Evolutionary conservation across 2,113 vertebrate species (phyloP).

Genomic region (Callipepla squamata): DNA sequence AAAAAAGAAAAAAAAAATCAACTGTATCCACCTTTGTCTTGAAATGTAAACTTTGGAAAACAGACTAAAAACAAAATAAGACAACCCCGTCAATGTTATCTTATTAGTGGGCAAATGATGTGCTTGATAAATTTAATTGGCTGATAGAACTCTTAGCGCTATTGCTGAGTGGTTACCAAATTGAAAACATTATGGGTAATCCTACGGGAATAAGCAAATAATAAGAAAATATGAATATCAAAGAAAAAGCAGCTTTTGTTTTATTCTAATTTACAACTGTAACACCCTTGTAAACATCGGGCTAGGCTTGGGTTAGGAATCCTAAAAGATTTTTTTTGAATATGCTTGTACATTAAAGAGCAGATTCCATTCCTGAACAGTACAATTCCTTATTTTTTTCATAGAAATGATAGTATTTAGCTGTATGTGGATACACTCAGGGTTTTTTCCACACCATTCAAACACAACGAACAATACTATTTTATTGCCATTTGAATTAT

Average conservation of each 20-base stretch:
- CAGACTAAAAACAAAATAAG: conserved; percentile 32
- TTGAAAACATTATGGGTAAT: conserved; percentile 75
- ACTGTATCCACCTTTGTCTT: neutral
- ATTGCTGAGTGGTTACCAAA: conserved; percentile 77
- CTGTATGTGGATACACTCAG: conserved; percentile 43
- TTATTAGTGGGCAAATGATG: conserved; percentile 73
- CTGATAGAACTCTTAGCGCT: conserved; percentile 72
- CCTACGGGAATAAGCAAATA: conserved; percentile 73
- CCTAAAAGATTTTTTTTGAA: conserved; percentile 19
- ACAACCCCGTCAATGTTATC: conserved; percentile 64
- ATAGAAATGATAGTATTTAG: conserved; percentile 57
- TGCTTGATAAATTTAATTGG: conserved; percentile 83
- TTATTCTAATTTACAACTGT: conserved; percentile 37
- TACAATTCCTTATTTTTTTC: conserved; percentile 17
- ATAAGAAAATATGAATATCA: conserved; percentile 70
- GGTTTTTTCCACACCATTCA: conserved; percentile 66
- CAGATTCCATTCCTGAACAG: neutral
- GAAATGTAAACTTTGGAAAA: conserved; percentile 45
- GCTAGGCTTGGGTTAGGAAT: conserved; percentile 35
- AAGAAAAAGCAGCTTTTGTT: conserved; percentile 67
- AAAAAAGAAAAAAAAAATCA: conserved; percentile 40
- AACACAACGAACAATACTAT: conserved; percentile 71
- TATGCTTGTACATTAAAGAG: conserved; percentile 29
- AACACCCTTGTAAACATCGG: conserved; percentile 51
- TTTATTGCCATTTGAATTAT: conserved; percentile 78